Conservation (phyloP, 2,797 vertebrate genomes). For the Psittacula derbiana region DNA sequence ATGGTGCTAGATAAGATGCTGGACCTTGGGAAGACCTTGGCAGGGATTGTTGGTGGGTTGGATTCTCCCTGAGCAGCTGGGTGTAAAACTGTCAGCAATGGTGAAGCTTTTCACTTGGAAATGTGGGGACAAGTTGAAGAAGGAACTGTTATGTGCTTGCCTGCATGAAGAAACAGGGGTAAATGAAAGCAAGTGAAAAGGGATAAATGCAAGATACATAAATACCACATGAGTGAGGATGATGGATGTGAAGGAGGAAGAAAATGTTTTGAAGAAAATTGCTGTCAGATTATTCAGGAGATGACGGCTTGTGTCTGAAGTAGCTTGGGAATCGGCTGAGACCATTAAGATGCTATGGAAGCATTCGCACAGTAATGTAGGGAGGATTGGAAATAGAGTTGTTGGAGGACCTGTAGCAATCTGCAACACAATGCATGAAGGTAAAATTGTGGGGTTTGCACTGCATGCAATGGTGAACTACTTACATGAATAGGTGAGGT, state of each 20-base stretch:
- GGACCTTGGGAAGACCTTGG: background rate
- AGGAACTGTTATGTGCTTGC: background rate
- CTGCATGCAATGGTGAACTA: background rate
- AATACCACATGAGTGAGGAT: background rate
- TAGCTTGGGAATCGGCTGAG: background rate
- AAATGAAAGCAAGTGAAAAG: background rate
- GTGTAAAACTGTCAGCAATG: background rate
- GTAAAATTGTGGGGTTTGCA: background rate
- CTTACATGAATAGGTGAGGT: background rate
- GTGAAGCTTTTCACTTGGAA: background rate
- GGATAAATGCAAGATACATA: background rate
- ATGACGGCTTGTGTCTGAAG: background rate
- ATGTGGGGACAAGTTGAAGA: background rate
- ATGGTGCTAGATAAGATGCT: background rate
- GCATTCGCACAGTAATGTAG: background rate
- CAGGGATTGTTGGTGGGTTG: background rate
- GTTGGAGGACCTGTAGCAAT: background rate
- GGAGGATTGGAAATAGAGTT: background rate
- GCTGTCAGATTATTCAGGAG: conserved; percentile 10
- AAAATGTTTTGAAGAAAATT: conserved; percentile 30
- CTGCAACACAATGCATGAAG: background rate
- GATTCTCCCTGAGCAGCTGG: background rate
- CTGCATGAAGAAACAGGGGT: background rate
- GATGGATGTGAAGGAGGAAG: background rate
- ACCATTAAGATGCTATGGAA: background rate